These are phyloP conservation scores for Tricholauxania praeusta DNA, from an alignment of 2,888 invertebrate genomes.

Conservation along the genomic window DNA sequence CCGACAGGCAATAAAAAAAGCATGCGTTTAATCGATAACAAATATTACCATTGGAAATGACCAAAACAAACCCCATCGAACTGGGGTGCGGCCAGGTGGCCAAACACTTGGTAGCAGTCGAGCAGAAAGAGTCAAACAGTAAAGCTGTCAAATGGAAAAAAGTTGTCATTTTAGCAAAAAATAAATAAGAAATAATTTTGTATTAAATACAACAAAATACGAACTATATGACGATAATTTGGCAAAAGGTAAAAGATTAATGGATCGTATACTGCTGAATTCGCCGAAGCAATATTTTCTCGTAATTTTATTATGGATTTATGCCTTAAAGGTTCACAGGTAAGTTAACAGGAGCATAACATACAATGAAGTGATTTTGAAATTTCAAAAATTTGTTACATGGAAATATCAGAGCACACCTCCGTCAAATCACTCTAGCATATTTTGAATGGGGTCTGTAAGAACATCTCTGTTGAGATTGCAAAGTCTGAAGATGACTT, in stretches of 20 bases:
- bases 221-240: not conserved
- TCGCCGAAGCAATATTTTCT: not conserved
- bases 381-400: no score
- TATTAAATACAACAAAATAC: no score
- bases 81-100: not conserved
- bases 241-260: not conserved
- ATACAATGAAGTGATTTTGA: no score
- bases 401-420: no score
- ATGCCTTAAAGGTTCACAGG: constrained; percentile 67
- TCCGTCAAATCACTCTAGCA: no score
- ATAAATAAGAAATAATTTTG: no score
- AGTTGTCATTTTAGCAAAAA: no score
- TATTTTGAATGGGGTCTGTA: no score
- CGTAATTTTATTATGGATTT: constrained; percentile 64
- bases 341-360: constrained; percentile 44
- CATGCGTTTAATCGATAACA: constrained; percentile 58
- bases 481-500: not conserved
- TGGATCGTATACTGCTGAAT: constrained; percentile 6
- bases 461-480: no score
- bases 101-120: constrained; percentile 16
- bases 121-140: constrained; percentile 18
- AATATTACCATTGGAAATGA: constrained; percentile 36
- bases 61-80: constrained; percentile 40
- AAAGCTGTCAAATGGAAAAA: not conserved
- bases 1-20: constrained; percentile 9